A percentile compares a stretch with the other conserved stretches of the same genome.
These are phyloP conservation scores for Drosophila paramelanica DNA, from an alignment of 2,888 invertebrate species.

Conservation along the genomic window DNA sequence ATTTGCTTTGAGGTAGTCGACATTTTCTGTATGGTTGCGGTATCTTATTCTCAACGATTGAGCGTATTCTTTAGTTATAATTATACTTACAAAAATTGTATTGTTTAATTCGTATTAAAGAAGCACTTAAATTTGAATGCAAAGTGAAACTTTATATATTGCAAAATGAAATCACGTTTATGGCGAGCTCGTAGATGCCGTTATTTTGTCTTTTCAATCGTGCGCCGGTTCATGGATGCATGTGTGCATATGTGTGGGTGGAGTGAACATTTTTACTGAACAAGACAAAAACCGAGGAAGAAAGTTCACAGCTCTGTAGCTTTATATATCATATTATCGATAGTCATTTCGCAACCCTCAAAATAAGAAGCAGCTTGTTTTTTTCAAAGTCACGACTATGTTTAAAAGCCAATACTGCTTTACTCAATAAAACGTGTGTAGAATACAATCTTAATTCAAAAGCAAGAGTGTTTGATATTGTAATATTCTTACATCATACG, in stretches of 20 bases:
- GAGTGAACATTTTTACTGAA: constrained; percentile 13
- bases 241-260: constrained; percentile 12
- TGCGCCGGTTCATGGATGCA: constrained; percentile 13
- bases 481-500: no score
- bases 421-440: background rate
- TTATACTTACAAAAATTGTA: constrained; percentile 36
- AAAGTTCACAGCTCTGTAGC: constrained; percentile 4
- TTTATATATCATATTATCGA: constrained; percentile 10
- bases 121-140: constrained; percentile 29
- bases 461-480: no score
- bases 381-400: background rate
- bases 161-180: constrained; percentile 68
- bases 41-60: background rate
- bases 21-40: constrained; percentile 38
- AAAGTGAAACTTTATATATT: constrained; percentile 31
- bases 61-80: background rate
- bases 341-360: background rate
- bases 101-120: constrained; percentile 16
- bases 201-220: constrained; percentile 60
- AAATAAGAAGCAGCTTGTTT: background rate
- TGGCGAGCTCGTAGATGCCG: constrained; percentile 54
- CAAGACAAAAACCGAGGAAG: constrained; percentile 3
- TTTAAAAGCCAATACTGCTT: background rate
- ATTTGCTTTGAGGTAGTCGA: constrained; percentile 60
- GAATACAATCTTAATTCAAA: no score